Evolutionary conservation across 2,888 invertebrate species (phyloP).

Genomic region (Alloscopus bannaensis): DNA sequence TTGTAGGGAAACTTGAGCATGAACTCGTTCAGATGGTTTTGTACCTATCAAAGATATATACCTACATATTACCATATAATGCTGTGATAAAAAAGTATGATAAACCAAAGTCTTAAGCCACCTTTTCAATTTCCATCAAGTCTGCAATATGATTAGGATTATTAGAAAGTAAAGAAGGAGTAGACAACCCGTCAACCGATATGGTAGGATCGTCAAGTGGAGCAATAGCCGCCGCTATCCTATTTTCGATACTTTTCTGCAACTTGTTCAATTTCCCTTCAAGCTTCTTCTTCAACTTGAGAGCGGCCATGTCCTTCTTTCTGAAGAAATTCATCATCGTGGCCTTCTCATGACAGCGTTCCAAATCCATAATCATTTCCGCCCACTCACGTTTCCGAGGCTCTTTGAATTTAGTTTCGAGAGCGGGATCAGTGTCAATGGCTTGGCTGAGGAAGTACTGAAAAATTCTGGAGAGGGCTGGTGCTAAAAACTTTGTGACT

Average conservation of each 20-base stretch:
- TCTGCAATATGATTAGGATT: conserved; percentile 19
- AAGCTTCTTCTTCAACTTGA: conserved; percentile 25
- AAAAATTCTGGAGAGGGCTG: conserved; percentile 29
- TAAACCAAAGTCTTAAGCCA: too few relatives aligned
- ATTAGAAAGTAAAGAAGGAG: neutral
- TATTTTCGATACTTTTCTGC: neutral
- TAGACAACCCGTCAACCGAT: neutral
- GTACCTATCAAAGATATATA: conserved; percentile 18
- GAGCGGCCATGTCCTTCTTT: conserved; percentile 22
- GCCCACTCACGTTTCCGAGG: conserved; percentile 26
- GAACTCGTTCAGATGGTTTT: conserved; percentile 25
- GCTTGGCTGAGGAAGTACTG: conserved; percentile 20
- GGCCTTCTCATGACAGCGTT: conserved; percentile 26
- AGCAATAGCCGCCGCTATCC: conserved; percentile 7
- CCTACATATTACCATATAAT: too few relatives aligned
- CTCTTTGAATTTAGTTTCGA: conserved; percentile 26
- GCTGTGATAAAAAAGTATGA: too few relatives aligned
- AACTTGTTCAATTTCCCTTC: conserved; percentile 14
- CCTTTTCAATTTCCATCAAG: conserved; percentile 27
- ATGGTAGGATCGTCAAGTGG: neutral
- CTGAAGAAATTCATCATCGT: conserved; percentile 38
- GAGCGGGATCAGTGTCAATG: neutral
- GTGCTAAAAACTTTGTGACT: conserved; percentile 27
- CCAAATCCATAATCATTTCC: conserved; percentile 28
- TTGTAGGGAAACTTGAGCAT: conserved; percentile 40